Percentiles rank a stretch among this genome's conserved stretches.
phyloP scores from a whole-genome alignment of 2,113 vertebrate species.

The Prionailurus viverrinus region DNA sequence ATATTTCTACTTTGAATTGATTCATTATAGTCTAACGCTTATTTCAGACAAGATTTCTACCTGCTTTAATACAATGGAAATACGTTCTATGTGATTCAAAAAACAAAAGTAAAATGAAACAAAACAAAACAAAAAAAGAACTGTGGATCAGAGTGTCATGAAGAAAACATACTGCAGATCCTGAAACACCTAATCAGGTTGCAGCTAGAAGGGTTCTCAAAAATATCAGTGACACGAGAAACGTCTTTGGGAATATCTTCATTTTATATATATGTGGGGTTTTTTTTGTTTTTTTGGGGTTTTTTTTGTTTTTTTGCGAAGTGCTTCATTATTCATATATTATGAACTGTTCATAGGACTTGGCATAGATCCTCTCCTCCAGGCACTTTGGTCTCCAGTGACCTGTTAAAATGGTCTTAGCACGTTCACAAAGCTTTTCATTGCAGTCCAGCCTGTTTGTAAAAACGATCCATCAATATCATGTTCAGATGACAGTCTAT shows the following conservation, averaged over 20 bases:
- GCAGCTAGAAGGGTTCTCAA: slow-evolving; percentile 65
- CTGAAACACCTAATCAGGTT: slow-evolving; percentile 75
- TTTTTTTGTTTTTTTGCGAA: slow-evolving; percentile 51
- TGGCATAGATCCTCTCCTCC: slow-evolving; percentile 83
- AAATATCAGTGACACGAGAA: slow-evolving; percentile 76
- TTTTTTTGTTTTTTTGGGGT: no score
- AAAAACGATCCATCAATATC: slow-evolving; percentile 87
- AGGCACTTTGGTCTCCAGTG: slow-evolving; percentile 86
- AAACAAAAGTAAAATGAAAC: slow-evolving; percentile 16
- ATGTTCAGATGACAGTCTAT: slow-evolving; percentile 82
- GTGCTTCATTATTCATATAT: slow-evolving; percentile 84
- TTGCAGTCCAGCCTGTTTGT: slow-evolving; percentile 84
- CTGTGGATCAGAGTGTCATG: slow-evolving; percentile 62
- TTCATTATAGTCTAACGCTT: neutral
- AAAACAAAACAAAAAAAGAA: neutral
- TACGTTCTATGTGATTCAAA: slow-evolving; percentile 31
- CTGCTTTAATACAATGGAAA: slow-evolving; percentile 49
- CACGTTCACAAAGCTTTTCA: slow-evolving; percentile 87
- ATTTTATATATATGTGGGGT: neutral
- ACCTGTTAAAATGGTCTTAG: slow-evolving; percentile 86
- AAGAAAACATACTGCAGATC: slow-evolving; percentile 71
- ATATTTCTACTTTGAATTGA: neutral
- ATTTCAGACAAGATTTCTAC: slow-evolving; percentile 60
- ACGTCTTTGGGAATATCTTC: slow-evolving; percentile 68
- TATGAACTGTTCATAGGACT: slow-evolving; percentile 74